These are phyloP conservation scores for Lagopus muta DNA, from an alignment of 2,113 vertebrate species.

Conservation along the genomic window DNA sequence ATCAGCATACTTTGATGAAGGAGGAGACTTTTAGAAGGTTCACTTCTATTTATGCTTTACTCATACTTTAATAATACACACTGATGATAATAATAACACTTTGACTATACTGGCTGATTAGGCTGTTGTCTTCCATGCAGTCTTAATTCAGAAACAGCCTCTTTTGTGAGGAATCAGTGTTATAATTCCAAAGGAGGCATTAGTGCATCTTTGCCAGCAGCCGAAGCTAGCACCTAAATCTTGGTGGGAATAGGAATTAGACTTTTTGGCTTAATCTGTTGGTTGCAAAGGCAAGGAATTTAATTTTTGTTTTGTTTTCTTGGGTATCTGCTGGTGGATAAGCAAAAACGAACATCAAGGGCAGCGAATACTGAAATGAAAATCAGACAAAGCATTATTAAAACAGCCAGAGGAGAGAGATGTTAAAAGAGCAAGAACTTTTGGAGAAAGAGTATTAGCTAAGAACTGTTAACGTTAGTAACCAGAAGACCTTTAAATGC, in stretches of 20 bases:
- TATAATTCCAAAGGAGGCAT: not conserved
- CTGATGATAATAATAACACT: not conserved
- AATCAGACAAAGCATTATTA: not conserved
- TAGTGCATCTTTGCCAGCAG: not conserved
- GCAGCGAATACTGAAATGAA: not conserved
- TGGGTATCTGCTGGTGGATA: not conserved
- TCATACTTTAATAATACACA: not conserved
- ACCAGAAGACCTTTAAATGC: not conserved
- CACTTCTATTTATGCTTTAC: not conserved
- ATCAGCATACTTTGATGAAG: not conserved
- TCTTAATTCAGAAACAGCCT: not conserved
- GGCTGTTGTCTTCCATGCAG: not conserved
- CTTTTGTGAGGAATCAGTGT: not conserved
- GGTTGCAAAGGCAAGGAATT: not conserved
- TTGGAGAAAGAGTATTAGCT: not conserved
- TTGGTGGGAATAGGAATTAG: not conserved
- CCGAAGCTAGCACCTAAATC: not conserved
- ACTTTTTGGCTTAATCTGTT: not conserved
- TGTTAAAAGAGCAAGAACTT: not conserved
- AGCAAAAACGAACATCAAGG: not conserved
- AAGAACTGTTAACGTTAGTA: not conserved
- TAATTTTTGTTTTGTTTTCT: not conserved
- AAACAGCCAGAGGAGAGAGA: not conserved
- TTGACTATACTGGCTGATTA: not conserved
- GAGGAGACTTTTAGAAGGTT: not conserved